These are phyloP conservation scores for Globia sparganii DNA, from an alignment of 2,888 invertebrate genomes.

Conservation along the genomic window DNA sequence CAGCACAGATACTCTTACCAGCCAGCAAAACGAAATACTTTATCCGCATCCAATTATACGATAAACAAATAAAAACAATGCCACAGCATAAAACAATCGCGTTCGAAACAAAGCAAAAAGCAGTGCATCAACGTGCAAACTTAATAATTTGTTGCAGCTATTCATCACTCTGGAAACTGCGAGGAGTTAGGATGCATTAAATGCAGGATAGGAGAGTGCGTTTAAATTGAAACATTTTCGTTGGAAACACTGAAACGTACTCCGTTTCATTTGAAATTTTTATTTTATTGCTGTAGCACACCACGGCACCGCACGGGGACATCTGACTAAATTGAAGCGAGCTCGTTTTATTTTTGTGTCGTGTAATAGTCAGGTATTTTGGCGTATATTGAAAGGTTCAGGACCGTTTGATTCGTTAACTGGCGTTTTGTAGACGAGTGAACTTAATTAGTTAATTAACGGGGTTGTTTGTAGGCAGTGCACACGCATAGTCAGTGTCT, in stretches of 20 bases:
- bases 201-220: conserved; percentile 59
- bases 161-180: conserved; percentile 60
- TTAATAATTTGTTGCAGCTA: conserved; percentile 59
- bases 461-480: conserved; percentile 20
- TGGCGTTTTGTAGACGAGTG: conserved; percentile 23
- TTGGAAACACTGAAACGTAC: conserved; percentile 62
- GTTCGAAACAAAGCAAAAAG: conserved; percentile 52
- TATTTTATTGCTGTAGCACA: conserved; percentile 59
- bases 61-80: conserved; percentile 60
- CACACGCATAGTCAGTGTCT: background rate
- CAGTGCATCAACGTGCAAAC: conserved; percentile 64
- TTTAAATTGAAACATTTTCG: conserved; percentile 68
- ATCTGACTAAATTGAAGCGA: conserved; percentile 60
- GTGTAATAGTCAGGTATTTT: conserved; percentile 38
- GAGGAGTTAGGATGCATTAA: conserved; percentile 63
- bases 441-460: conserved; percentile 51
- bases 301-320: conserved; percentile 37
- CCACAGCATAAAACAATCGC: conserved; percentile 57
- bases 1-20: conserved; percentile 38
- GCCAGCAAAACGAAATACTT: conserved; percentile 60
- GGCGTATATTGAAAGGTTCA: conserved; percentile 29
- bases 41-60: conserved; percentile 57
- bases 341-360: conserved; percentile 52
- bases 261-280: conserved; percentile 66
- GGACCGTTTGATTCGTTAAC: conserved; percentile 35